Base-by-base conservation (phyloP, 1,140 invertebrate species). In the Onthophagus taurus region DNA sequence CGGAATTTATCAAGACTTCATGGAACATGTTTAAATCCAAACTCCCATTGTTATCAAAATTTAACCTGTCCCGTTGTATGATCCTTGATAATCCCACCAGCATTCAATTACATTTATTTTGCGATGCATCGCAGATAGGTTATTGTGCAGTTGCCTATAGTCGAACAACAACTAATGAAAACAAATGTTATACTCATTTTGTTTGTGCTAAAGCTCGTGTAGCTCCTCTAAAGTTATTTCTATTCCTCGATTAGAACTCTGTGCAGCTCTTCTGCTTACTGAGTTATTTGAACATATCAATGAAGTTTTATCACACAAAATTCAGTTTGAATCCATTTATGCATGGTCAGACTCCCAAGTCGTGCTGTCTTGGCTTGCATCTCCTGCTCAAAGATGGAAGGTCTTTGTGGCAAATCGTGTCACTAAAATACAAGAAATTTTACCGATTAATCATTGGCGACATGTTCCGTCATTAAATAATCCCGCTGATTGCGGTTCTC, bases 361-460 rank as follows among this genome's bases (percentile, higher is more conserved):
- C n/a, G 31, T 23, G 7, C n/a, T 39, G 9, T 11, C 26, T 12
- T 45, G 44, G 44, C 14, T 37, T 17, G 8, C 16, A 18, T 16
- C 14, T n/a, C 8, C 33, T 2, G 33, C 44, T 4, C 29, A 24
- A 29, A 45, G 37, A 2, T 45, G 59, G 20, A 57, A 60, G 44
- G 23, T 38, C 8, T 53, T 53, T 33, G 49, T 55, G 11, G 45
- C 52, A 3, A 60, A 63, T 43, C 46, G 57, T 3, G 50, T 62
- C 2, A 13, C 44, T 3, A 44, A 53, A 45, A 60, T 62, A 37
- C 31, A 33, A 33, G 17, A 33, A 14, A 33, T 33, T 16, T 14
- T 16, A 33, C 12, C 2, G 13, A 13, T 33, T 14, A 12, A 33
- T 3, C 31, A 16, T 12, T 33, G 31, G 31, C 31, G 31, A 14